phyloP scores from a whole-genome alignment of 2,797 vertebrate genomes.

The Garrulus glandarius region DNA sequence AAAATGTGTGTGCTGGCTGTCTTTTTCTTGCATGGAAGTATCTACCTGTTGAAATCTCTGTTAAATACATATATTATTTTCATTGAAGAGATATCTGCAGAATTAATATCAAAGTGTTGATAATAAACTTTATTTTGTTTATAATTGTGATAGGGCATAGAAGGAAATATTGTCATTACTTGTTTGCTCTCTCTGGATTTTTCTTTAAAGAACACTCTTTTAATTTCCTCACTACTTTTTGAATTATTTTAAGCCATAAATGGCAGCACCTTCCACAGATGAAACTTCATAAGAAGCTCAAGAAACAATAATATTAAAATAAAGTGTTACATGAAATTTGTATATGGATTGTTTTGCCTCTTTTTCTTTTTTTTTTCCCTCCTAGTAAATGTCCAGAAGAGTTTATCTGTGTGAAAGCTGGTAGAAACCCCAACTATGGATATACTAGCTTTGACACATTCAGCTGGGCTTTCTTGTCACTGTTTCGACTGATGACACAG shows the following conservation, averaged over 20 bases:
- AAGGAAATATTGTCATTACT: background rate
- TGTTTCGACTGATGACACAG: constrained; percentile 97
- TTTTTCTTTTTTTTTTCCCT: background rate
- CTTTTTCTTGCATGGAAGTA: background rate
- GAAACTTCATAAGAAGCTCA: background rate
- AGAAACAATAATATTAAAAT: background rate
- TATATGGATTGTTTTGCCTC: background rate
- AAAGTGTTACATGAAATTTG: background rate
- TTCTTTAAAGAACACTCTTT: background rate
- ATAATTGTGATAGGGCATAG: background rate
- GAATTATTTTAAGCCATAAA: background rate
- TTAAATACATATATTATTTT: background rate
- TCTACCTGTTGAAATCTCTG: background rate
- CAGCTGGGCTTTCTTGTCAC: constrained; percentile 93
- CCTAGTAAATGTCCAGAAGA: constrained; percentile 88
- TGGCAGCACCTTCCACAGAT: background rate
- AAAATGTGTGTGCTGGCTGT: background rate
- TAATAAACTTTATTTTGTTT: background rate
- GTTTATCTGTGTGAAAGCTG: constrained; percentile 74
- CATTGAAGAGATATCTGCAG: background rate
- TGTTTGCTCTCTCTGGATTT: background rate
- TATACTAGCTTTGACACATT: constrained; percentile 97
- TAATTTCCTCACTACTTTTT: background rate
- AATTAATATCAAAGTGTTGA: background rate
- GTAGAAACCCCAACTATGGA: constrained; percentile 87